Evolutionary conservation across 2,888 invertebrate species (phyloP).

Genomic region (Merodon equestris): DNA sequence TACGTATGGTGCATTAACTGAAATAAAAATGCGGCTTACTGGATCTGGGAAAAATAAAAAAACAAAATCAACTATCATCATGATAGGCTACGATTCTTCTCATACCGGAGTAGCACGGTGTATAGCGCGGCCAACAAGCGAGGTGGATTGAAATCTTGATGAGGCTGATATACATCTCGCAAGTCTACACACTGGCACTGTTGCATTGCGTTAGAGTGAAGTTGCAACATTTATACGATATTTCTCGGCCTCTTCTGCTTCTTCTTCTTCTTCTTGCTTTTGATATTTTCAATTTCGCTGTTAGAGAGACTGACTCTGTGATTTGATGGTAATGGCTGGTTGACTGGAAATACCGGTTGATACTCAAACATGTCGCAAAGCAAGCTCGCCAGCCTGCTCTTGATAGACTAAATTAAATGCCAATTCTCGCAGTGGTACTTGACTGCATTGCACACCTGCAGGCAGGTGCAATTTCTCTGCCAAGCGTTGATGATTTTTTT

Average conservation of each 20-base stretch:
- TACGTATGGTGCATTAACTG: conserved; percentile 29
- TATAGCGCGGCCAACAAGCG: conserved; percentile 16
- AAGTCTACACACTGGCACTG: conserved; percentile 27
- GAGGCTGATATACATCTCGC: conserved; percentile 51
- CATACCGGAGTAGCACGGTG: conserved; percentile 43
- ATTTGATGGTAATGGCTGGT: conserved; percentile 50
- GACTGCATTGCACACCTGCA: conserved; percentile 41
- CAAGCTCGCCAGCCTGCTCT: conserved; percentile 41
- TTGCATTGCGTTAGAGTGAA: conserved; percentile 47
- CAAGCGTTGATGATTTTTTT: conserved; percentile 55
- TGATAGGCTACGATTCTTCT: conserved; percentile 36
- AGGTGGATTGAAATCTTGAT: conserved; percentile 56
- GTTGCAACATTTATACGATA: conserved; percentile 49
- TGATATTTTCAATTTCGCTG: conserved; percentile 63
- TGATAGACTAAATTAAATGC: conserved; percentile 64
- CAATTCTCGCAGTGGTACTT: conserved; percentile 36
- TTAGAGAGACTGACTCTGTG: conserved; percentile 34
- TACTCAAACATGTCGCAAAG: conserved; percentile 43
- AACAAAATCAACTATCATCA: background rate
- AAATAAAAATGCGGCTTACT: conserved; percentile 41
- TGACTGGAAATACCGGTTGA: conserved; percentile 66
- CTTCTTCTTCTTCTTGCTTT: background rate
- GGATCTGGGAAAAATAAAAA: no score
- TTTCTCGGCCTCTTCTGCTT: no score
- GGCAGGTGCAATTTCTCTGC: conserved; percentile 66